These are phyloP conservation scores for Corynorhinus townsendii DNA, from an alignment of 2,113 vertebrate genomes.

Conservation along the genomic window DNA sequence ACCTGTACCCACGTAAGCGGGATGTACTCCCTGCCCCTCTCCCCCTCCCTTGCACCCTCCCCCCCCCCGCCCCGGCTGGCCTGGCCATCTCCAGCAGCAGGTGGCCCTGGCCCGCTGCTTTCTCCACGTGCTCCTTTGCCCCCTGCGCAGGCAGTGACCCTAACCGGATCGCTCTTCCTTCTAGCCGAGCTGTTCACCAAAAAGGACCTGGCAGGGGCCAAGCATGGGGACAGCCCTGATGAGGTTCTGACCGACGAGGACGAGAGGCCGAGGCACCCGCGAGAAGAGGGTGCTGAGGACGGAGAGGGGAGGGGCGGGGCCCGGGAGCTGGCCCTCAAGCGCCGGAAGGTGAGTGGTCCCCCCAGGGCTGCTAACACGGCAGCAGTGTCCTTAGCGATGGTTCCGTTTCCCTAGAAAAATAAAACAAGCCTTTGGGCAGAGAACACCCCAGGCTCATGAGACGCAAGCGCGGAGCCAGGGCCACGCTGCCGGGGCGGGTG, in stretches of 20 bases:
- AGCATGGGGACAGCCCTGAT: rapidly evolving
- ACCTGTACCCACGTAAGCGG: constrained; percentile 92
- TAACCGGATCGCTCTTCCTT: not conserved
- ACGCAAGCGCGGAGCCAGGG: rapidly evolving
- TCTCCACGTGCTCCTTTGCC: not conserved
- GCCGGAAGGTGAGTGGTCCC: constrained; percentile 57
- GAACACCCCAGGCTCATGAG: no score
- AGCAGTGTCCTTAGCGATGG: rapidly evolving
- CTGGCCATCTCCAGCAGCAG: rapidly evolving
- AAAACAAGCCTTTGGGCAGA: no score
- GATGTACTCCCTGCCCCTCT: no score
- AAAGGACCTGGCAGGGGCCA: constrained; percentile 42
- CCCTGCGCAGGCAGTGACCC: rapidly evolving
- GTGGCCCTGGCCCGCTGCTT: not conserved
- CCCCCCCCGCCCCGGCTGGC: rapidly evolving
- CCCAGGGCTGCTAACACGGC: rapidly evolving
- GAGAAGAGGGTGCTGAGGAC: rapidly evolving
- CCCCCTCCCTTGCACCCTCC: no score
- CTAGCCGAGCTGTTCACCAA: constrained; percentile 77
- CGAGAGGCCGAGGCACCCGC: rapidly evolving
- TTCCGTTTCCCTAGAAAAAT: not conserved
- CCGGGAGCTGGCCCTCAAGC: constrained; percentile 23
- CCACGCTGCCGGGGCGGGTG: not conserved
- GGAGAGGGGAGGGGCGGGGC: not conserved
- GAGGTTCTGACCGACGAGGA: constrained; percentile 48